Percentiles rank a stretch among this genome's conserved stretches.
Conservation (phyloP, 2,113 vertebrate genomes). For the Xiphophorus couchianus region DNA sequence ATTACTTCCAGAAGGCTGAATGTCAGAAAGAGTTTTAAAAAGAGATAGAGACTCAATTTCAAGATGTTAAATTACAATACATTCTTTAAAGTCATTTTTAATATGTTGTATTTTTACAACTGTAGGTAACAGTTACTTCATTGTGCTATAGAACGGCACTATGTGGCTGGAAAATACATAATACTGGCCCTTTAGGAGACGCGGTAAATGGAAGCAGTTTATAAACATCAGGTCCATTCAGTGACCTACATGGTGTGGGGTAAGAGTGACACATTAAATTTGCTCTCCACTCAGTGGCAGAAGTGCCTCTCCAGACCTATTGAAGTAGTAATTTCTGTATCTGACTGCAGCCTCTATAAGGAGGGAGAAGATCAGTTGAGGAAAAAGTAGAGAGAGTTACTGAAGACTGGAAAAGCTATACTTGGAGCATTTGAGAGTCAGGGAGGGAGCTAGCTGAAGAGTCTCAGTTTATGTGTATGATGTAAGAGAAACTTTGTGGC, state of each 20-base stretch:
- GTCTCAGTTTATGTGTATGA: background rate
- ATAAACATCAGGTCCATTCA: slow-evolving; percentile 41
- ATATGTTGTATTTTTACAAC: too few relatives aligned
- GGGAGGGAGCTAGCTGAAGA: too few relatives aligned
- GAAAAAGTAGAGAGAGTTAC: background rate
- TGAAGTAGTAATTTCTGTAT: slow-evolving; percentile 23
- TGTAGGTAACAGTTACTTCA: too few relatives aligned
- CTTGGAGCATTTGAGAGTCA: background rate
- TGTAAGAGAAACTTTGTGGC: background rate
- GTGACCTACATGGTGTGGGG: slow-evolving; percentile 17
- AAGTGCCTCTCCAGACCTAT: slow-evolving; percentile 9
- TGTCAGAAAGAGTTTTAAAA: too few relatives aligned
- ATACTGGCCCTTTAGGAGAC: background rate
- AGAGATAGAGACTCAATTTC: too few relatives aligned
- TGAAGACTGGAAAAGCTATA: background rate
- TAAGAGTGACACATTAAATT: background rate
- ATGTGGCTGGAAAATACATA: too few relatives aligned
- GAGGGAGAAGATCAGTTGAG: background rate
- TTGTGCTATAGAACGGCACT: too few relatives aligned
- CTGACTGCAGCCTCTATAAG: slow-evolving; percentile 12
- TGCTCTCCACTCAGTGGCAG: background rate
- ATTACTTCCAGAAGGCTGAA: too few relatives aligned
- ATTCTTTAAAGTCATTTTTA: too few relatives aligned
- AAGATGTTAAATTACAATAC: too few relatives aligned
- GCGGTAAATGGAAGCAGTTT: background rate